A percentile compares a stretch with the other conserved stretches of the same genome.
These are phyloP conservation scores for Patiria pectinifera DNA, from an alignment of 53 echinoderm and acorn worm species.

Conservation along the genomic window DNA sequence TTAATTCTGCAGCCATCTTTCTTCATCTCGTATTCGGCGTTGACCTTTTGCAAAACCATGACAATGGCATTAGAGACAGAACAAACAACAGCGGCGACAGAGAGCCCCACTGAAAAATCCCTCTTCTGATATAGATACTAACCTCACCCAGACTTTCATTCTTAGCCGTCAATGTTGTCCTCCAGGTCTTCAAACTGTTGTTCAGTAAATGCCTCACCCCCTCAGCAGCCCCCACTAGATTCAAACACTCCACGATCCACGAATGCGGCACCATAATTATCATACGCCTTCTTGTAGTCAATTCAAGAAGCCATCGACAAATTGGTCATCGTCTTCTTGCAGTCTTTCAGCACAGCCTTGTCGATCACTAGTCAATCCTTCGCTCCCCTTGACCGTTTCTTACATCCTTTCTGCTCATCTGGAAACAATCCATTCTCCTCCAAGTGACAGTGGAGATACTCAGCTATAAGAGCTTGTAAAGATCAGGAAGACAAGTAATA, in stretches of 20 bases:
- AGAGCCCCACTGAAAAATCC: no score
- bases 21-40: no score
- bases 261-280: not conserved
- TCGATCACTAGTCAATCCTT: not conserved
- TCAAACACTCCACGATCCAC: no score
- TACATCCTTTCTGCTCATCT: not conserved
- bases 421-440: not conserved
- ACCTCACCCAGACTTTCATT: slow-evolving; percentile 1
- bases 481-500: not conserved
- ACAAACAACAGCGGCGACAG: no score
- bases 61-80: no score
- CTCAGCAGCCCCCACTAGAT: not conserved
- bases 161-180: not conserved
- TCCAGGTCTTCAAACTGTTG: not conserved
- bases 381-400: not conserved
- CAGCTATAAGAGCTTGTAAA: not conserved
- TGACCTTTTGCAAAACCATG: no score
- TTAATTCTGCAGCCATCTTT: no score
- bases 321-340: not conserved
- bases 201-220: not conserved
- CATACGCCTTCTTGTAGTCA: not conserved
- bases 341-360: not conserved
- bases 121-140: not conserved
- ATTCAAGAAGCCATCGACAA: not conserved
- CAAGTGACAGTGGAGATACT: not conserved